Conservation (phyloP, 2,113 vertebrate species). For the Herpailurus yagouaroundi region DNA sequence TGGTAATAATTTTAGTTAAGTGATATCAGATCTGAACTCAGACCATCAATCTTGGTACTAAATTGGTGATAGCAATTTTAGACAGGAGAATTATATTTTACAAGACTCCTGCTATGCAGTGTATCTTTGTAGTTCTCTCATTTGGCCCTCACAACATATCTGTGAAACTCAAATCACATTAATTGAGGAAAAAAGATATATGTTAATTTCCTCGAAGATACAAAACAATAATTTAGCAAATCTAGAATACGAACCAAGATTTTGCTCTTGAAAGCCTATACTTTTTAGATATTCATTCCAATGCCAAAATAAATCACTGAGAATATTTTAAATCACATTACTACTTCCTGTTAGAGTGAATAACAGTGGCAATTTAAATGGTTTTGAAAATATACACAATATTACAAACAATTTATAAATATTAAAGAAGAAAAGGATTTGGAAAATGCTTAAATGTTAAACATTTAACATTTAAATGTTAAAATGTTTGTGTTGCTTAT, state of each 20-base stretch:
- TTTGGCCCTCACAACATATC: not conserved
- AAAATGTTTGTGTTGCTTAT: not conserved
- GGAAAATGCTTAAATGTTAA: not conserved
- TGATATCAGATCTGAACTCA: not conserved
- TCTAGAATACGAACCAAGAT: not conserved
- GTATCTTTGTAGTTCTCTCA: not conserved
- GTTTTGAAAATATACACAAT: not conserved
- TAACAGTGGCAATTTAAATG: not conserved
- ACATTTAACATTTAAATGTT: not conserved
- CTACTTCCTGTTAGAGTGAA: not conserved
- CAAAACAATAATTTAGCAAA: not conserved
- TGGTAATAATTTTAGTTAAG: constrained; percentile 22
- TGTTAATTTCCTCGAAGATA: not conserved
- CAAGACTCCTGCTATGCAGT: not conserved
- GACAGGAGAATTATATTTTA: not conserved
- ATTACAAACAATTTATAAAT: not conserved
- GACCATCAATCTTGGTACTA: not conserved
- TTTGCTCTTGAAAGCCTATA: not conserved
- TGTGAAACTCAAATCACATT: not conserved
- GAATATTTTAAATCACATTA: not conserved
- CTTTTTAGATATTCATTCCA: not conserved
- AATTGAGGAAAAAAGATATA: not conserved
- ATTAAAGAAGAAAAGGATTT: not conserved
- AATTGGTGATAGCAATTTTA: not conserved
- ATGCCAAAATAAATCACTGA: not conserved